These are phyloP conservation scores for Rhinogobio ventralis DNA, from an alignment of 2,797 vertebrate species.

Conservation along the genomic window DNA sequence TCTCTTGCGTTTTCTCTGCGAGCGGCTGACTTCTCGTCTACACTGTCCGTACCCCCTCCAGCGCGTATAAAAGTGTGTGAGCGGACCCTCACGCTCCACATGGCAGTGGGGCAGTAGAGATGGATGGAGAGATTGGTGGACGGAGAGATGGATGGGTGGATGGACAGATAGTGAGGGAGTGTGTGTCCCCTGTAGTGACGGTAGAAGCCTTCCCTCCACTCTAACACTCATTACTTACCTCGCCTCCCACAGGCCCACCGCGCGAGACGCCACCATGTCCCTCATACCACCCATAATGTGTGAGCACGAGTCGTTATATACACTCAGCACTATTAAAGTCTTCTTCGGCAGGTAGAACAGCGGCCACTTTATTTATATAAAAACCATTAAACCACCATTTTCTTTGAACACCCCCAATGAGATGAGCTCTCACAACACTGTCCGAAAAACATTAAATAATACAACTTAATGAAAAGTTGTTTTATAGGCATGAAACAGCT, in stretches of 20 bases:
- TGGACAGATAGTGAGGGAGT: conserved; percentile 50
- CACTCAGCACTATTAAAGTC: conserved; percentile 28
- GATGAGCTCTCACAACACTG: neutral
- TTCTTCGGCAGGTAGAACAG: neutral
- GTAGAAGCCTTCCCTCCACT: conserved; percentile 63
- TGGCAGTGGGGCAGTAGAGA: conserved; percentile 42
- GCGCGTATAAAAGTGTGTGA: conserved; percentile 18
- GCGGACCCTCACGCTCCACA: conserved; percentile 41
- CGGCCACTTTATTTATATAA: neutral
- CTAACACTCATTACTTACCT: conserved; percentile 70
- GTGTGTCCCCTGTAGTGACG: conserved; percentile 56
- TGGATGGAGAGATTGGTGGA: conserved; percentile 38
- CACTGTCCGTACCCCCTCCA: conserved; percentile 32
- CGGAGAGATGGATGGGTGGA: conserved; percentile 13
- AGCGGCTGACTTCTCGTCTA: conserved; percentile 42
- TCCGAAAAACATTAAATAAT: neutral
- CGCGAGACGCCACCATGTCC: conserved; percentile 62
- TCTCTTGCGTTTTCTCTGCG: conserved; percentile 19
- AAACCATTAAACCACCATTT: conserved; percentile 7
- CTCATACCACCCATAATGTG: conserved; percentile 46
- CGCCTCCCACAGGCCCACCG: conserved; percentile 62
- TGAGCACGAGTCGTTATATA: conserved; percentile 8
- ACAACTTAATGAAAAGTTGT: neutral
- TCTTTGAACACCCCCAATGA: neutral
- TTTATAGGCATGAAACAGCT: neutral